Evolutionary conservation across 23 tunicate species (phyloP), one percentile per base, ranked within the genome.

Genomic region (Oikopleura vanhoeffeni): DNA sequence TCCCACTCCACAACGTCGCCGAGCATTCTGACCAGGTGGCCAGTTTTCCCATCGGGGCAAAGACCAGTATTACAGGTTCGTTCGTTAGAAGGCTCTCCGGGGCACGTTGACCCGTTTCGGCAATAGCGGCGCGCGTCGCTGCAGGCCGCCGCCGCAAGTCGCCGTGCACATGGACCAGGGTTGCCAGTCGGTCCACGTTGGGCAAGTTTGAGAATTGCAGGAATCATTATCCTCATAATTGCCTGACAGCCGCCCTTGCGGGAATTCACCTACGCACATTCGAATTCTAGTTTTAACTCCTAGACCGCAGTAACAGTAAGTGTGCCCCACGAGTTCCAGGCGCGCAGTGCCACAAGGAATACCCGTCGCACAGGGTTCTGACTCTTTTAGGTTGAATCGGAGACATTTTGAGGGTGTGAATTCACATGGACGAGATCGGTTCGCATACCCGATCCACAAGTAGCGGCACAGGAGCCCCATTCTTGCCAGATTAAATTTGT

Each of bases 271-370:
- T 2, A 71, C 32, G 38, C 79, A 71, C 79, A 18, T 71, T 71
- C 79, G 79, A 71, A 71, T 71, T 28, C 79, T 33, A 33, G 38
- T 32, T 71, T 71, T 71, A 28, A 71, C 79, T 28, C 79, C 79
- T 71, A 71, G 32, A 71, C 35, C 79, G 79, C 79, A 71, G 79
- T 3, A 24, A 13, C 27, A 33, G 4, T 33, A 71, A 38, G 36
- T 18, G 36, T 18, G 4, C 2, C 79, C 79, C 79, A 33, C 27
- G 27, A 38, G 2, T 30, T 38, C 38, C 79, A 33, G 32, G 79
- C 38, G 3, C 35, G 27, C 4, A 2, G 27, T 2, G 27, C 79
- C 79, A 38, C 79, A 71, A 32, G 79, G 34, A 18, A 13, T 71
- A 71, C 79, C 79, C 2, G 79, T 30, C 2, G 2, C 3, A 71